Base-by-base conservation (phyloP, 2,797 vertebrate species). In the Halcyon chelicuti region DNA sequence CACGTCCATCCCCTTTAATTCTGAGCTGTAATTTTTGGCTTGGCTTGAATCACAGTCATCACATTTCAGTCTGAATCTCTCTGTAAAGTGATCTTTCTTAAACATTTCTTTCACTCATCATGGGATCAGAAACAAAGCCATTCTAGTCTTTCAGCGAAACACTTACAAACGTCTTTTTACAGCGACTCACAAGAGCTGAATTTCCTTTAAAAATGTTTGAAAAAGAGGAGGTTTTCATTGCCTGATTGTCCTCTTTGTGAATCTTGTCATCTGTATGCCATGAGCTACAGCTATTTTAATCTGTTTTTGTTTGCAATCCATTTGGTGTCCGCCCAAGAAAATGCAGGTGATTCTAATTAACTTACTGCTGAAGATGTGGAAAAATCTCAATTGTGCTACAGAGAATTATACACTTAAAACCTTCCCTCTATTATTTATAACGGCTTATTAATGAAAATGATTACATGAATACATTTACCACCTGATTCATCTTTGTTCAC, bases 231-330 rank as follows among this genome's bases (percentile, higher is more conserved):
- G 98, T 98, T 99, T 99, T 98, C 98, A 98, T 94, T 97, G 96
- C 98, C 98, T 98, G 94, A 98, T 98, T 97, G 98, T 98, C 97
- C 97, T 98, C 97, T 98, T 97, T 97, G 97, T 96, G 97, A 97
- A 97, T 99, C 99, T 99, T 99, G 99, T 99, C 99, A 99, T 99
- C 99, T 99, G 99, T 98, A 97, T 98, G 97, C 98, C 98, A 99
- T 98, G 99, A 99, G 98, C 98, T 97, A 97, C 96, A 98, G 97
- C 98, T 99, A 99, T 99, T 99, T 99, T 99, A 99, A 98, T 98
- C 97, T 95, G 95, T 91, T 98, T 98, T 98, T 98, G 97, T 97
- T 97, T 98, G 98, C 97, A 97, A 97, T 97, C 97, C 98, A 98
- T 98, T 98, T 98, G 97, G 98, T 98, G 97, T 96, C 97, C 94